A percentile compares a stretch with the other conserved stretches of the same genome.
Evolutionary conservation across 2,113 vertebrate species (phyloP).

Genomic region (Sceloporus tristichus): DNA sequence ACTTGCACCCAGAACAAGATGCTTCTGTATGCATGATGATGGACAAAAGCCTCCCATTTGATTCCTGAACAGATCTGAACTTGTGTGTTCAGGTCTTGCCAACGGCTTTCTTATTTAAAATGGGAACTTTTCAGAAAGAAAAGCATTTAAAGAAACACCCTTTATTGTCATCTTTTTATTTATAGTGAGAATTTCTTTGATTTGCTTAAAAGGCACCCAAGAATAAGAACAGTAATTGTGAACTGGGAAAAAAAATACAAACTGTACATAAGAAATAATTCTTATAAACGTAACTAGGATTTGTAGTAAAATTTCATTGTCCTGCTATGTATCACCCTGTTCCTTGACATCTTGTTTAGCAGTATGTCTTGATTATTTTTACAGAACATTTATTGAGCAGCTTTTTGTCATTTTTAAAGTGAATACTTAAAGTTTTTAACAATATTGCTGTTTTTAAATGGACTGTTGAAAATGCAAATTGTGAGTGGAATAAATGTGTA

Average conservation of each 20-base stretch:
- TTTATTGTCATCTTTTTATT: conserved; percentile 75
- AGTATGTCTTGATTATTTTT: not conserved
- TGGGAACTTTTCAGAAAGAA: conserved; percentile 58
- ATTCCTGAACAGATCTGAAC: conserved; percentile 42
- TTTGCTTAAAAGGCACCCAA: conserved; percentile 90
- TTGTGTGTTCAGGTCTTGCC: conserved; percentile 52
- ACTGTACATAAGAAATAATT: conserved; percentile 96
- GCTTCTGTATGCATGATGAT: conserved; percentile 39
- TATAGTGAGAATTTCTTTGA: conserved; percentile 77
- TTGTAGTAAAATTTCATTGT: conserved; percentile 89
- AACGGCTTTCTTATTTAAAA: conserved; percentile 47
- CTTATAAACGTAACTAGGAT: conserved; percentile 84
- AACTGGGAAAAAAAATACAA: conserved; percentile 88
- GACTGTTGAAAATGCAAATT: not conserved
- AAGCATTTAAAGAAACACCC: conserved; percentile 41
- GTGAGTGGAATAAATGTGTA: not conserved
- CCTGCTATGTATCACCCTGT: conserved; percentile 71
- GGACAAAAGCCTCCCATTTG: conserved; percentile 48
- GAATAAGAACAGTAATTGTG: conserved; percentile 83
- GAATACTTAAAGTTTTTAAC: not conserved
- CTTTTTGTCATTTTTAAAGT: not conserved
- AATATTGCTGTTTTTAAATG: not conserved
- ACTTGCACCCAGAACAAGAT: conserved; percentile 47
- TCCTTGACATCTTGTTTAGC: not conserved
- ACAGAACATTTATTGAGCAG: not conserved